Evolutionary conservation across 2,797 vertebrate genomes (phyloP), one percentile per base, ranked within the genome.

Genomic region (Moxostoma hubbsi): DNA sequence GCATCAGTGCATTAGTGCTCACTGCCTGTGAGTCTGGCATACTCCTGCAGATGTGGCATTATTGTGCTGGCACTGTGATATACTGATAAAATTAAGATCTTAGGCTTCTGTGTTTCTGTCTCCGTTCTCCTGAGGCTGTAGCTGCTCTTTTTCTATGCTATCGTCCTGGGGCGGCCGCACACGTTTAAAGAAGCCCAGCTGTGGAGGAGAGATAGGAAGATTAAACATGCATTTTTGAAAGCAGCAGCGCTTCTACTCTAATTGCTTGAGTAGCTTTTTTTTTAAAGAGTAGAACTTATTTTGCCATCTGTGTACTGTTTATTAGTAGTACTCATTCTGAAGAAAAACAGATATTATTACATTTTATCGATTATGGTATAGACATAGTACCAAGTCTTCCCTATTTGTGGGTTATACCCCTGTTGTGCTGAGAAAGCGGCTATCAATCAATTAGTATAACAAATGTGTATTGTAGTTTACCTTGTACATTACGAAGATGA

Each of bases 181-280:
- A 7, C 98, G 93, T 85, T 99, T 98, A 85, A 99, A 99, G 93
- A 99, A 99, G 6, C 98, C 98, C 93, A 99, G 59, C 97, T 99
- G 86, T 59, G 78, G 69, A 6, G 18, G 49, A 36, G 43, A 79
- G 51, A 78, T 11, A 45, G 2, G 16, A 55, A 16, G 12, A 24
- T 53, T 4, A 65, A 51, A 51, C 1, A 46, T 11, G 59, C 5
- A 67, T 15, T 36, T 36, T 36, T 36, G 24, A 24, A 24, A 24
- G 24, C 24, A 24, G 24, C 36, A 36, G 3, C 4, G 36, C 36
- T 36, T 36, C 24, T 24, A 24, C 24, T 24, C 24, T 36, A 36
- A 36, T 36, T 36, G 36, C 36, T 36, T 36, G 36, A 36, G 3
- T 36, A 36, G 36, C 3, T 36, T 36, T 36, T 36, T 36, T 36